Percentiles rank a stretch among this genome's conserved stretches.
phyloP scores from a whole-genome alignment of 1,140 invertebrate species.

The Cotesia typhae region DNA sequence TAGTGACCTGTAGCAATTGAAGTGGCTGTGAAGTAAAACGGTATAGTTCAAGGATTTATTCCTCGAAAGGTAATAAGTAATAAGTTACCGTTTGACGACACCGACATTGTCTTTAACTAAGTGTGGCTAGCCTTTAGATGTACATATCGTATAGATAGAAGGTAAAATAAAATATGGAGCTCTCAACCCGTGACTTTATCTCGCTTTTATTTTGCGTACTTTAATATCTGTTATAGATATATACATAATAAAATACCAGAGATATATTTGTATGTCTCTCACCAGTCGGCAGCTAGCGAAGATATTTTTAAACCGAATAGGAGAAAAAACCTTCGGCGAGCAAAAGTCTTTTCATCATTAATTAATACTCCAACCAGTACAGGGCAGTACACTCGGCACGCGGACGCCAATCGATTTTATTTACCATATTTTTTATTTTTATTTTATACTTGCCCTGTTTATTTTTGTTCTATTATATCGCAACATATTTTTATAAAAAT shows the following conservation, averaged over 20 bases:
- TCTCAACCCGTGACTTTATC: too few relatives aligned
- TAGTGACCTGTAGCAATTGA: constrained; percentile 15
- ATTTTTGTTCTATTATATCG: background rate
- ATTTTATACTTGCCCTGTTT: background rate
- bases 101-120: background rate
- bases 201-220: too few relatives aligned
- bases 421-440: background rate
- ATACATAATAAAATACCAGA: too few relatives aligned
- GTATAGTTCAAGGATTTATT: constrained; percentile 45
- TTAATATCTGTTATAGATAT: too few relatives aligned
- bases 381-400: constrained; percentile 20
- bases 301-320: background rate
- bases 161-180: too few relatives aligned
- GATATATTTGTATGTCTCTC: too few relatives aligned
- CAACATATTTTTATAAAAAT: too few relatives aligned
- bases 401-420: constrained; percentile 11
- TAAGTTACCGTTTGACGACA: background rate
- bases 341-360: background rate
- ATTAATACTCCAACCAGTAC: constrained; percentile 9
- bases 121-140: background rate
- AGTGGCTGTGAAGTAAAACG: constrained; percentile 36
- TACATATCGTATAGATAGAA: background rate
- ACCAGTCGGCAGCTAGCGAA: background rate
- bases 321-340: background rate
- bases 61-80: background rate